Base-by-base conservation (phyloP, 2,888 invertebrate species). In the Aphidoletes aphidimyza region DNA sequence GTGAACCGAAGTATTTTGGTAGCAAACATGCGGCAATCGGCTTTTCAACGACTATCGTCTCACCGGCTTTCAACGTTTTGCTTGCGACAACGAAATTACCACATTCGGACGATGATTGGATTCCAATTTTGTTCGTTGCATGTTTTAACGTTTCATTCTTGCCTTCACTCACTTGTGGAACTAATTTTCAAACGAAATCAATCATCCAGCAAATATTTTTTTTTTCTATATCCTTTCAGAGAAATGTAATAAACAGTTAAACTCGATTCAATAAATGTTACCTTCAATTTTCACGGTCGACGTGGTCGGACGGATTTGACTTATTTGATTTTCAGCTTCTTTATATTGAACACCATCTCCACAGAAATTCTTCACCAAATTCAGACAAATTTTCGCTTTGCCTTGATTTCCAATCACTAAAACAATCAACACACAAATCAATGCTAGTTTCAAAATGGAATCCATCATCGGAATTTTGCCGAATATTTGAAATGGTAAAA, bases 21-120 rank as follows among this genome's bases (percentile, higher is more conserved):
- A 95, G 89, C 0, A 96, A 91, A 87, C 94, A 94, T 0, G 95
- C 93, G 0, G 94, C 95, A 86, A 93, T 93, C 0, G 96, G 95
- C 45, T 91, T 90, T 89, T 96, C 96, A 0, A 92, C 92, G 0
- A 95, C 91, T 19, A 97, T 89, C 0, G 93, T 92, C 88, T 96
- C 95, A 0, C 96, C 96, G 0, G 95, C 92, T 86, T 91, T 90
- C 49, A 90, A 83, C 8, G 87, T 87, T 83, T 88, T 90, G 84
- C 91, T 91, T 3, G 96, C 95, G 0, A 94, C 92, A 0, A 94
- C 92, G 87, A 92, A 94, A 37, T 95, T 92, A 17, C 96, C 96
- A 88, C 93, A 92, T 0, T 90, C 91, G 85, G 91, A 89, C n/a
- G 92, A 92, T 85, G 92, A 92, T 81, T 91, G 89, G 78, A 95